phyloP scores from a whole-genome alignment of 2,888 invertebrate species.

The Toxonevra muliebris region DNA sequence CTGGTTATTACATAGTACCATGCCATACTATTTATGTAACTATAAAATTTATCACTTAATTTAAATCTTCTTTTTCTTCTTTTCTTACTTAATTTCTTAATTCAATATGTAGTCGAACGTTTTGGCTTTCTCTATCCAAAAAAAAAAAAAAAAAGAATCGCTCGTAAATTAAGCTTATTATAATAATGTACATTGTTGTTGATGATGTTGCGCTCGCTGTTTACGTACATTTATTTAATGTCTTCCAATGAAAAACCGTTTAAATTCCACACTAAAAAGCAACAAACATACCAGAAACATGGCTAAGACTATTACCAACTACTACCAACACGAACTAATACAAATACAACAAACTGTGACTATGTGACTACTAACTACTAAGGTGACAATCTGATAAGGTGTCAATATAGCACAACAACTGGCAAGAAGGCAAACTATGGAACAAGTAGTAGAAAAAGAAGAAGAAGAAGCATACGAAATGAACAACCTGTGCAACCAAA shows the following conservation, averaged over 20 bases:
- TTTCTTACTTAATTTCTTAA: no score
- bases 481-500: conserved; percentile 18
- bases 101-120: no score
- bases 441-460: conserved; percentile 14
- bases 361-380: conserved; percentile 31
- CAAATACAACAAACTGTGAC: conserved; percentile 25
- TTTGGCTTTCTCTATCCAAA: no score
- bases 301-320: neutral
- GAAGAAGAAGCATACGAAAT: conserved; percentile 11
- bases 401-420: conserved; percentile 34
- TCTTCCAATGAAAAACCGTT: conserved; percentile 28
- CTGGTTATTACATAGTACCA: no score
- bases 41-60: no score
- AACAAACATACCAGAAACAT: neutral
- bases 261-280: neutral
- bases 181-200: no score
- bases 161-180: no score
- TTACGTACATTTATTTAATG: conserved; percentile 10
- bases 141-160: no score
- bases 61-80: no score
- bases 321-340: no score
- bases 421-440: neutral
- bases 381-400: conserved; percentile 45
- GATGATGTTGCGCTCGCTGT: no score
- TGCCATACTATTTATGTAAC: no score